A percentile compares a stretch with the other conserved stretches of the same genome.
Conservation (phyloP, 1,140 invertebrate genomes). For the Laupala kohalensis region DNA sequence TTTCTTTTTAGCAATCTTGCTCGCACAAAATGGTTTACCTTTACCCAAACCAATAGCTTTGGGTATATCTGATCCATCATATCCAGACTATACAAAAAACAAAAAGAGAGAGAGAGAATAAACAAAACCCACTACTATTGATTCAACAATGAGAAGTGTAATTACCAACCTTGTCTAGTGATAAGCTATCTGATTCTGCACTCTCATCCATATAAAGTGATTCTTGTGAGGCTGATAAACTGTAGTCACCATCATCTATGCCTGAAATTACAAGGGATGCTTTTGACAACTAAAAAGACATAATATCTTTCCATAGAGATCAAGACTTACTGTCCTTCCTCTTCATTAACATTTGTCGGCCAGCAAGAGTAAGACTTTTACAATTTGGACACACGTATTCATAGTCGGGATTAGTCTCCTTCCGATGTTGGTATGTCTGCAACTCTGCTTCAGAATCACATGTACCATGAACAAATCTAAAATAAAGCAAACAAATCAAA, state of each 20-base stretch:
- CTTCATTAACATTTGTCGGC: slow-evolving; percentile 34
- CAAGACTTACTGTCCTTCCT: slow-evolving; percentile 40
- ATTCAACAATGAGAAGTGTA: not conserved
- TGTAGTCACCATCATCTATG: slow-evolving; percentile 42
- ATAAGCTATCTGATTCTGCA: slow-evolving; percentile 20
- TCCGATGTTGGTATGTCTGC: slow-evolving; percentile 57
- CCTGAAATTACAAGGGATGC: slow-evolving; percentile 30
- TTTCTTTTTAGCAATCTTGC: slow-evolving; percentile 66
- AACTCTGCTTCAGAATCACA: slow-evolving; percentile 84
- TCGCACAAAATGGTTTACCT: slow-evolving; percentile 60
- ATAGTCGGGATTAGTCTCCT: slow-evolving; percentile 67
- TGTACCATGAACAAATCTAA: slow-evolving; percentile 79
- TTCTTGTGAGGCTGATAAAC: slow-evolving; percentile 53
- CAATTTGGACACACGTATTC: slow-evolving; percentile 82
- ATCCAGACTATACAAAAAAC: not conserved
- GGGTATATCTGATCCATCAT: slow-evolving; percentile 26
- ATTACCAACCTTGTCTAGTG: slow-evolving; percentile 7
- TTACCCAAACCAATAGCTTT: slow-evolving; percentile 51
- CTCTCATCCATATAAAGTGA: slow-evolving; percentile 42
- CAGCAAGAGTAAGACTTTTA: slow-evolving; percentile 42
- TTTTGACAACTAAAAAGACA: not conserved
- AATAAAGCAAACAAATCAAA: slow-evolving; percentile 9
- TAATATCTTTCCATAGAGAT: not conserved
- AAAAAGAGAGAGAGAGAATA: not conserved
- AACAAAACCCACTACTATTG: too few species aligned